phyloP scores from a whole-genome alignment of 2,888 invertebrate species.

The Synergus laeviventris region DNA sequence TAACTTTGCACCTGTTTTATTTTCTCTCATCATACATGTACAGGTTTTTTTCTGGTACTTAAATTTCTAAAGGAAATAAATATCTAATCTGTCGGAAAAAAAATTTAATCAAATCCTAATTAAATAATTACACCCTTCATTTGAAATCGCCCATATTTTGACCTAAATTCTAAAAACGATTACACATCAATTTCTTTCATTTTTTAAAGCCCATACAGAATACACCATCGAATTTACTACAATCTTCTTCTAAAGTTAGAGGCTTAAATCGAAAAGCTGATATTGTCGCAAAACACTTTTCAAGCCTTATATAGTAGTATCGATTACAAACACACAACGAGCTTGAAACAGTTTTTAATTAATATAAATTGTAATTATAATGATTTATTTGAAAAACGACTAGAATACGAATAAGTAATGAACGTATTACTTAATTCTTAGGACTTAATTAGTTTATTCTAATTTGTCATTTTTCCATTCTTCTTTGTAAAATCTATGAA shows the following conservation, averaged over 20 bases:
- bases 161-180: constrained; percentile 23
- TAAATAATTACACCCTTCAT: not conserved
- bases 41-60: constrained; percentile 4
- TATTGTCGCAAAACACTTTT: constrained; percentile 21
- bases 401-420: not conserved
- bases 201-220: not conserved
- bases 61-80: constrained; percentile 25
- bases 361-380: constrained; percentile 5
- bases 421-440: not conserved
- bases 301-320: constrained; percentile 32
- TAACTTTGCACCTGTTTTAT: constrained; percentile 42
- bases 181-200: not conserved
- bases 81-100: not conserved
- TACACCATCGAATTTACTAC: not conserved
- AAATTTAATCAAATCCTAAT: not conserved
- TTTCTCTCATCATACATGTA: constrained; percentile 26
- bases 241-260: not conserved
- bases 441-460: constrained; percentile 32
- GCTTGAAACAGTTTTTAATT: not conserved
- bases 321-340: constrained; percentile 14
- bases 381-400: constrained; percentile 9
- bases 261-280: not conserved
- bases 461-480: not conserved
- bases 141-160: not conserved
- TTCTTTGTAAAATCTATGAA: not conserved